These are phyloP conservation scores for Menidia beryllina DNA, from an alignment of 2,113 vertebrate genomes.

Conservation along the genomic window DNA sequence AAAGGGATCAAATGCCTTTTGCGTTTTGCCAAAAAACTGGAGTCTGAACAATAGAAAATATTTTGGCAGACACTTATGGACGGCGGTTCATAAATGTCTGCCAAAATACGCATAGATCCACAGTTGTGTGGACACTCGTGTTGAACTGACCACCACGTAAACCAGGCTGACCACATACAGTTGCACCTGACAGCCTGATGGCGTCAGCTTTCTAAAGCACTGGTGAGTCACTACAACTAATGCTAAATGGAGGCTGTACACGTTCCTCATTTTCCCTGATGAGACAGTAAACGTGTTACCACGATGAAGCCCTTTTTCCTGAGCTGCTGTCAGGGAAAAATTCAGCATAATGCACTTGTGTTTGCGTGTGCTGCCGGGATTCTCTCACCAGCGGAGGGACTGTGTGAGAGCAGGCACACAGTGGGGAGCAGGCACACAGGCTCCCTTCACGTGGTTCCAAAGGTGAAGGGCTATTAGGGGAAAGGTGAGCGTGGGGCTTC, in stretches of 20 bases:
- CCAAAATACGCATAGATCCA: not conserved
- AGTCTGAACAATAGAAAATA: not conserved
- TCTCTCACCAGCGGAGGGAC: slow-evolving; percentile 31
- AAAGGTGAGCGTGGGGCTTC: slow-evolving; percentile 78
- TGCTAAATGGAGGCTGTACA: not conserved
- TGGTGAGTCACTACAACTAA: slow-evolving; percentile 17
- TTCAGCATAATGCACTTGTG: slow-evolving; percentile 15
- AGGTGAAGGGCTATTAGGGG: slow-evolving; percentile 82
- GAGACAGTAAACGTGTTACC: slow-evolving; percentile 10
- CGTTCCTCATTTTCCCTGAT: not conserved
- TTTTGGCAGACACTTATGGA: too few relatives aligned
- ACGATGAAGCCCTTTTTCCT: slow-evolving; percentile 1
- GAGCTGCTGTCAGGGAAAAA: slow-evolving; percentile 30
- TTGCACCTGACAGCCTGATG: not conserved
- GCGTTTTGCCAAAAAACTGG: not conserved
- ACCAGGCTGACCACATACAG: not conserved
- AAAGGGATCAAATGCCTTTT: not conserved
- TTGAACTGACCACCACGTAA: not conserved
- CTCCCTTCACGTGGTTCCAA: slow-evolving; percentile 77
- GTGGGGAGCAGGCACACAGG: slow-evolving; percentile 71
- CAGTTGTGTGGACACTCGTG: not conserved
- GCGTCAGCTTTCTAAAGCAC: not conserved
- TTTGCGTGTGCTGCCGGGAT: slow-evolving; percentile 29
- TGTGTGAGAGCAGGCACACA: slow-evolving; percentile 54
- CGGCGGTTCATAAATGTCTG: not conserved